These are phyloP conservation scores for Fabriciana adippe DNA, from an alignment of 2,888 invertebrate genomes.

Conservation along the genomic window DNA sequence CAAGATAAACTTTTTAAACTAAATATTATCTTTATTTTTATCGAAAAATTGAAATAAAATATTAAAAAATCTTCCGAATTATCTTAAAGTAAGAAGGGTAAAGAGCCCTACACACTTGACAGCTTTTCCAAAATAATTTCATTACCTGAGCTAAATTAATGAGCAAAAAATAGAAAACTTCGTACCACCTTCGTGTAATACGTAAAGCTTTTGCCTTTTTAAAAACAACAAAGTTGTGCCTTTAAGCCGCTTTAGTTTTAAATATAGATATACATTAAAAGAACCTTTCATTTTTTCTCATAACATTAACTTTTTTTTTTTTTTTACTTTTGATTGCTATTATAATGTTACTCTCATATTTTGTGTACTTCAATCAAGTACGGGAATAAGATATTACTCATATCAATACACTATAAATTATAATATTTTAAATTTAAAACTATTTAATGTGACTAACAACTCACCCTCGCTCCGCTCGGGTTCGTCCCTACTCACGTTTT, in stretches of 20 bases:
- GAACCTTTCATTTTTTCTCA: neutral
- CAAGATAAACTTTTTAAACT: no score
- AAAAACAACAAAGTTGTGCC: neutral
- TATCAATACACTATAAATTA: no score
- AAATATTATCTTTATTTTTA: no score
- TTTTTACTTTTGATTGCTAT: no score
- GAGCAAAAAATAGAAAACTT: neutral
- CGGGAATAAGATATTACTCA: no score
- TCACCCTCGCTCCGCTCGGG: no score
- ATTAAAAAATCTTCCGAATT: neutral
- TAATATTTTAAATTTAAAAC: no score
- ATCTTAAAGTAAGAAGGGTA: neutral
- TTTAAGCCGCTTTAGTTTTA: neutral
- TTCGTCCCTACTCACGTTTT: no score
- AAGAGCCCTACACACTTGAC: neutral
- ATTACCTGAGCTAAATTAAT: conserved; percentile 3
- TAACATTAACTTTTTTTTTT: neutral
- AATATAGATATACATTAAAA: neutral
- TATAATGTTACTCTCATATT: no score
- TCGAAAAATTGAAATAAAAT: no score
- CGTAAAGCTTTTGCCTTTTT: neutral
- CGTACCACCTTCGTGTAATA: neutral
- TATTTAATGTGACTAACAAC: no score
- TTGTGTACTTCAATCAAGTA: no score
- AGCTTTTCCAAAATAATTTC: conserved; percentile 1